A percentile compares a stretch with the other conserved stretches of the same genome.
Conservation (phyloP, 2,113 vertebrate species). For the Camelus dromedarius region DNA sequence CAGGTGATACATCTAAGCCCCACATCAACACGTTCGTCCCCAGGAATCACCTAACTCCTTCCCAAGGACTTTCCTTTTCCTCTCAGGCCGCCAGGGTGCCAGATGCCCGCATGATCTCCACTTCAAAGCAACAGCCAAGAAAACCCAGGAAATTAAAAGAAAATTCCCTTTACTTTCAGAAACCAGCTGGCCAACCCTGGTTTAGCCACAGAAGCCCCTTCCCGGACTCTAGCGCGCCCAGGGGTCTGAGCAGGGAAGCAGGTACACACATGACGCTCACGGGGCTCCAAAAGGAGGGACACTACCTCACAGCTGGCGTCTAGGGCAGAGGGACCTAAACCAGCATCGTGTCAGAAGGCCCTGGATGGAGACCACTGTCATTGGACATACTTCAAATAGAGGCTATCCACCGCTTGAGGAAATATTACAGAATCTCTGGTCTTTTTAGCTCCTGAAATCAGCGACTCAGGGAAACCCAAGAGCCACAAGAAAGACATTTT, state of each 20-base stretch:
- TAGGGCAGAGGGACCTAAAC: background rate
- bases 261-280: background rate
- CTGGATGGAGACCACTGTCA: background rate
- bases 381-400: background rate
- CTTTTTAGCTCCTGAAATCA: background rate
- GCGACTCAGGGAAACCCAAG: background rate
- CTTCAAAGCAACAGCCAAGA: slow-evolving; percentile 8
- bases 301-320: background rate
- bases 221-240: background rate
- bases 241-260: background rate
- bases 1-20: background rate
- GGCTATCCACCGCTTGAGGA: background rate
- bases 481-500: background rate
- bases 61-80: background rate
- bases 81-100: background rate
- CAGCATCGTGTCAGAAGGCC: background rate
- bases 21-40: background rate
- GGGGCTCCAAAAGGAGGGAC: background rate
- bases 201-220: background rate
- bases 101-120: slow-evolving; percentile 11
- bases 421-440: background rate
- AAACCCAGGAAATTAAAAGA: background rate
- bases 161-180: background rate
- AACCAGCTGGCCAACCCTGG: background rate
- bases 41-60: background rate